Evolutionary conservation across 2,797 vertebrate species (phyloP), one percentile per base, ranked within the genome.

Genomic region (Clamator glandarius): DNA sequence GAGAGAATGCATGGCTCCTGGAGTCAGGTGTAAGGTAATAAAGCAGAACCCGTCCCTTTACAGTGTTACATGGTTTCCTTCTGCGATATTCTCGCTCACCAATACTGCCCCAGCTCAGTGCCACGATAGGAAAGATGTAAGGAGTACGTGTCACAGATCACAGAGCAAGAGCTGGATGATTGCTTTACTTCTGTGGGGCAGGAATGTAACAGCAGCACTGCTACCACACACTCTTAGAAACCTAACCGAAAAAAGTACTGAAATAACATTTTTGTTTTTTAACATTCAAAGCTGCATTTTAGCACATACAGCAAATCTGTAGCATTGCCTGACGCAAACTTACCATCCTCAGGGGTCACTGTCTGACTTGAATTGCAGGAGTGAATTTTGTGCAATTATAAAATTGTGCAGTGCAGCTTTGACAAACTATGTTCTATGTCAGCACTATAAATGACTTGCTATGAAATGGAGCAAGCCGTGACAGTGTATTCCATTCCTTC

Each of bases 81-180:
- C 55, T 39, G 66, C 61, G 62, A 20, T 61, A 39, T 17, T 62
- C 21, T 12, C 63, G 57, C 87, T 51, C 39, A 15, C n/a, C 72
- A 83, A 5, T 2, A 5, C 7, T 4, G 1, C 1, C 29, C 6
- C 10, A 5, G 51, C 46, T 72, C 66, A 9, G 4, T 12, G 25
- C 18, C 61, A 54, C 39, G 4, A n/a, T 23, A 26, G 6, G 52
- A 23, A 8, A 61, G 68, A 11, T 24, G 5, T 6, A 11, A 90
- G 57, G 31, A 76, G 35, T 29, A 64, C 74, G 24, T 3, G 14
- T 42, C 70, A 57, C 57, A 74, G 59, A 39, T 4, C 1, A 0
- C 46, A 9, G 11, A 54, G 62, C 58, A 58, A 8, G 74, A n/a
- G 66, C 36, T 19, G 23, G 57, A 33, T 14, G 24, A 42, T 2